Base-by-base conservation (phyloP, 1,140 invertebrate genomes). In the Heliothis subflexa region DNA sequence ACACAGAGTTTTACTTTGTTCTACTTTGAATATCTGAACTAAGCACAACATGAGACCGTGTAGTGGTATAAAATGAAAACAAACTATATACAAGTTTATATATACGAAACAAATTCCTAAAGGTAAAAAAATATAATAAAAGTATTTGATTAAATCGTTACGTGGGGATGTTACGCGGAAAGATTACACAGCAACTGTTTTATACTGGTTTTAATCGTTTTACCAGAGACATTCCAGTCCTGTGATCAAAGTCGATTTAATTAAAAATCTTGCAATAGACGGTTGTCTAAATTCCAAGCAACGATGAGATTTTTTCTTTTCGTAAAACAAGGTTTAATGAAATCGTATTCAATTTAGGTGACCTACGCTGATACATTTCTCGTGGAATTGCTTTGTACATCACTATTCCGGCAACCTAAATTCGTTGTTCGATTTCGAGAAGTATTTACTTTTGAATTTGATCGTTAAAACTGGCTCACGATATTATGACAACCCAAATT, bases 231-330 rank as follows among this genome's bases (percentile, higher is more conserved):
- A 91, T 91, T 91, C 88, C 89, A 85, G 83, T 86, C 80, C 81
- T 84, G 81, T 88, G 91, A 89, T 93, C 91, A 93, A 93, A 93
- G 89, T 81, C 83, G 84, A 86, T 91, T 93, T 90, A 93, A 91
- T 91, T 91, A 93, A 89, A 91, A 93, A 88, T 84, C 86, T 92
- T 87, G 86, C 87, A 86, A 89, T 87, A 88, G 86, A 87, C 82
- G 85, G 80, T 89, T 89, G 87, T 90, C 89, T 90, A 91, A 91
- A 91, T 91, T 89, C 89, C 88, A 85, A 90, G 88, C 80, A 84
- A 85, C 78, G 83, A 75, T 81, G 74, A 84, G 83, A 87, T 88
- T 92, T 88, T 68, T 88, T 85, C 62, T 83, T 85, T 88, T 78
- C 85, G 72, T 75, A 78, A 88, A 87, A 81, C 81, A 78, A 86